Evolutionary conservation across 2,797 vertebrate genomes (phyloP), one percentile per base, ranked within the genome.

Genomic region (Melopsittacus undulatus): DNA sequence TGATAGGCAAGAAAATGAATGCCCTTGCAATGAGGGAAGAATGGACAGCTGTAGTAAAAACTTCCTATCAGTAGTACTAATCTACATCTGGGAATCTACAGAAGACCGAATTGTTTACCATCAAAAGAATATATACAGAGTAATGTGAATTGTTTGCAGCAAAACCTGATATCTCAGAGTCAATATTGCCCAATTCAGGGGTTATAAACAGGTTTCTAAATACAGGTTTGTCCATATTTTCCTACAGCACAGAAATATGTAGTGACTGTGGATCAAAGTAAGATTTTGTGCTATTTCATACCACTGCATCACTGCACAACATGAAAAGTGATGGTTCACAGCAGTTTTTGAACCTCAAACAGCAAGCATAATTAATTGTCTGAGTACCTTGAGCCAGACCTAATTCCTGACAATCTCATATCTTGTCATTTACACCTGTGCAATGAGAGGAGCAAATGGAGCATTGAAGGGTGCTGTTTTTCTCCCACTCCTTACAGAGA

Each of bases 361-460:
- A 83, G 82, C 42, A 69, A 86, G 26, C 38, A 29, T 73, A 83
- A 81, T 23, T 76, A 70, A 86, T 15, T 40, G 62, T 45, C 56
- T 40, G 30, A 87, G 40, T 63, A 87, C 30, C 18, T 63, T 59
- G 59, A 86, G 74, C 49, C 67, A 54, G 62, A 87, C 26, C 43
- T 90, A 81, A 89, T 92, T 92, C 76, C 49, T 54, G 57, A 87
- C 52, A 70, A 63, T 64, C 61, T 92, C 75, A 8, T 77, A 56
- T 85, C 57, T 87, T 90, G 61, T 85, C 56, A 78, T 91, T 89
- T 94, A 92, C 78, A 84, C 52, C 72, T 91, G 52, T 66, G 57
- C 85, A 88, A 74, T 36, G 45, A 94, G 73, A 89, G 40, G 49
- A 91, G 45, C 59, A 90, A 93, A 73, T 36, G 27, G 62, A 90